A percentile compares a stretch with the other conserved stretches of the same genome.
Conservation (phyloP, 2,888 invertebrate genomes). For the Hirtodrosophila confusa region DNA sequence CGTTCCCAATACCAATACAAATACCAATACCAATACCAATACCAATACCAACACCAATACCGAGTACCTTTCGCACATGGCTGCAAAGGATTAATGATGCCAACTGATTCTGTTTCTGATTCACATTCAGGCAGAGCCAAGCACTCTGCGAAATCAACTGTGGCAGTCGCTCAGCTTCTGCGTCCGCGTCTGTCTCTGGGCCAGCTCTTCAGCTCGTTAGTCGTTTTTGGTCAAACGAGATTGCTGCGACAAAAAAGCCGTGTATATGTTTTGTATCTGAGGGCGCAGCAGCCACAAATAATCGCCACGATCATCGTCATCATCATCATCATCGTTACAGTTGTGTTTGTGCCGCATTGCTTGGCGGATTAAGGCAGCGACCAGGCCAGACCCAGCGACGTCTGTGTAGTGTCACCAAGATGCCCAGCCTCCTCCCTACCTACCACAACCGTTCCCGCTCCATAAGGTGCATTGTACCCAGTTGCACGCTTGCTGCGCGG, state of each 20-base stretch:
- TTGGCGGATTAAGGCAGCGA: slow-evolving; percentile 68
- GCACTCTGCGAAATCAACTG: slow-evolving; percentile 59
- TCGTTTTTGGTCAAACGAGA: slow-evolving; percentile 75
- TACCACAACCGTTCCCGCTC: background rate
- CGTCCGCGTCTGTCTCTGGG: slow-evolving; percentile 15
- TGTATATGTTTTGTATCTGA: slow-evolving; percentile 59
- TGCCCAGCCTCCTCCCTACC: background rate
- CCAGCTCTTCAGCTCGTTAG: slow-evolving; percentile 81
- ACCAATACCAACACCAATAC: slow-evolving; percentile 34
- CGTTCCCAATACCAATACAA: slow-evolving; percentile 46
- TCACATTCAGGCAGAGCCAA: slow-evolving; percentile 39
- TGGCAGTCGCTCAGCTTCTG: slow-evolving; percentile 74
- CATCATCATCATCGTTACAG: slow-evolving; percentile 46
- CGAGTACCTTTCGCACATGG: slow-evolving; percentile 37
- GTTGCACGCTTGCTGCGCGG: slow-evolving; percentile 52
- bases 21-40: slow-evolving; percentile 30
- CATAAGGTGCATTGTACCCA: slow-evolving; percentile 58
- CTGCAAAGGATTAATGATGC: slow-evolving; percentile 80
- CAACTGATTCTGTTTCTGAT: slow-evolving; percentile 44
- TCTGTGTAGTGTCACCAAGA: slow-evolving; percentile 65
- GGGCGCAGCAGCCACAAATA: slow-evolving; percentile 70
- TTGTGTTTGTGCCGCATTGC: slow-evolving; percentile 59
- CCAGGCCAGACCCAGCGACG: slow-evolving; percentile 77
- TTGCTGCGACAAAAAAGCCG: slow-evolving; percentile 58
- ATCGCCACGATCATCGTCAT: slow-evolving; percentile 72